Percentiles rank a stretch among this genome's conserved stretches.
Evolutionary conservation across 2,113 vertebrate species (phyloP).

Genomic region (Neogale vison): DNA sequence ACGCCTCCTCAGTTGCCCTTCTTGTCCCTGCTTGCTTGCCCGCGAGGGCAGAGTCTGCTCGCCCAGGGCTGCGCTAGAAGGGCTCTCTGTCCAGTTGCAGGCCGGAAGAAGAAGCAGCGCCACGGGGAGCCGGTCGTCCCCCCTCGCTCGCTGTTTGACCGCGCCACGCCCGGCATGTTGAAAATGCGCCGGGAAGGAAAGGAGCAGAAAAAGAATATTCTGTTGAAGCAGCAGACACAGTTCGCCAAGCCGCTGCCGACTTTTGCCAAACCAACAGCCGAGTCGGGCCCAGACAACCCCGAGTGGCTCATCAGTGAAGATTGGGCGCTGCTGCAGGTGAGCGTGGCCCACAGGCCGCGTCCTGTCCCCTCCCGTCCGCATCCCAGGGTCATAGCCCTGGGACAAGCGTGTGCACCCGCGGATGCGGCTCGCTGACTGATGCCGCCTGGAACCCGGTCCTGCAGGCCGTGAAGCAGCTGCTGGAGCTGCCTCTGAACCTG

Average conservation of each 20-base stretch:
- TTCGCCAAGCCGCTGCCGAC: conserved; percentile 91
- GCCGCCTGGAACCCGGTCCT: neutral
- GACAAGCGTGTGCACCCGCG: fast-evolving
- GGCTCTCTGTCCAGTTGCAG: conserved; percentile 79
- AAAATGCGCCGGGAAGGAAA: conserved; percentile 89
- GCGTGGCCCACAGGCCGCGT: fast-evolving
- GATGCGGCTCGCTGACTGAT: neutral
- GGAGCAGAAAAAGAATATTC: conserved; percentile 91
- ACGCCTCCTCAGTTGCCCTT: fast-evolving
- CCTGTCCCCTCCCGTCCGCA: fast-evolving
- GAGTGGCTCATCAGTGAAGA: conserved; percentile 95
- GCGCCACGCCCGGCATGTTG: conserved; percentile 85
- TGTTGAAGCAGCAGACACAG: conserved; percentile 89
- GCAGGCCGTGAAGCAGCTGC: conserved; percentile 91
- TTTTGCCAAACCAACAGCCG: conserved; percentile 87
- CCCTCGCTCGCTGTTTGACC: conserved; percentile 91
- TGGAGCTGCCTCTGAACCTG: conserved; percentile 90
- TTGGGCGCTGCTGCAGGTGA: conserved; percentile 93
- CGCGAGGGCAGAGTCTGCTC: fast-evolving
- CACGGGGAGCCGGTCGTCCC: conserved; percentile 89
- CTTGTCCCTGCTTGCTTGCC: fast-evolving
- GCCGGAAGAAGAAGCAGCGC: conserved; percentile 92
- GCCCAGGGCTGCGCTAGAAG: fast-evolving
- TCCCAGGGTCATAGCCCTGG: neutral
- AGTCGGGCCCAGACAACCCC: conserved; percentile 88